A percentile compares a stretch with the other conserved stretches of the same genome.
These are phyloP conservation scores for Hippocampus comes DNA, from an alignment of 2,113 vertebrate genomes.

Conservation along the genomic window DNA sequence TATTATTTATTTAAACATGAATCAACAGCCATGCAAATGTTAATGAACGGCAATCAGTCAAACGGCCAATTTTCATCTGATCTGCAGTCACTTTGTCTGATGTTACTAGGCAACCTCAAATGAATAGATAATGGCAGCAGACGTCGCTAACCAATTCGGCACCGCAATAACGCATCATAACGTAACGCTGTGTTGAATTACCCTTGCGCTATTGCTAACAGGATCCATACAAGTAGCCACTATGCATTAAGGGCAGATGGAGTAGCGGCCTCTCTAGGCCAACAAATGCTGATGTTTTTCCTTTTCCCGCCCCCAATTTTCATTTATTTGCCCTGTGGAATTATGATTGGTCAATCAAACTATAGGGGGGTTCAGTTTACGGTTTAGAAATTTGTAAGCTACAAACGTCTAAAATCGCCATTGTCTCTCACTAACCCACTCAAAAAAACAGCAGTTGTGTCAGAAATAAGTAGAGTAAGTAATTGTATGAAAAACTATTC, in stretches of 20 bases:
- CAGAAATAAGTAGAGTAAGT: neutral
- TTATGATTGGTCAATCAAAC: too few species aligned
- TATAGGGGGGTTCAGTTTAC: too few species aligned
- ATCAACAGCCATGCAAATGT: conserved; percentile 1
- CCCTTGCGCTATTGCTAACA: conserved; percentile 28
- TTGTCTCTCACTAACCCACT: neutral
- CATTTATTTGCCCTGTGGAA: neutral
- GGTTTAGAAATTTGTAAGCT: neutral
- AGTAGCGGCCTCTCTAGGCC: neutral
- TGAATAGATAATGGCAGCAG: conserved; percentile 20
- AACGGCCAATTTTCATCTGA: neutral
- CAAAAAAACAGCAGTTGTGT: too few species aligned
- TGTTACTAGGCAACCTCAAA: neutral
- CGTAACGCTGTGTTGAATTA: conserved; percentile 32
- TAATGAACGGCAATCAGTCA: neutral
- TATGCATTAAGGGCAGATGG: neutral
- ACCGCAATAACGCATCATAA: neutral
- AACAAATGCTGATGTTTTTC: neutral
- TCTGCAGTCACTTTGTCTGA: neutral
- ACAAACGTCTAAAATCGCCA: neutral
- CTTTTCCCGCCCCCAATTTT: neutral
- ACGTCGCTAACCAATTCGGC: conserved; percentile 12
- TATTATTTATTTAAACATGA: conserved; percentile 4
- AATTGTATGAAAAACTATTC: neutral
- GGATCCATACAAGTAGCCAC: conserved; percentile 12